phyloP scores from a whole-genome alignment of 2,797 vertebrate genomes.

The Lagocephalus sceleratus region DNA sequence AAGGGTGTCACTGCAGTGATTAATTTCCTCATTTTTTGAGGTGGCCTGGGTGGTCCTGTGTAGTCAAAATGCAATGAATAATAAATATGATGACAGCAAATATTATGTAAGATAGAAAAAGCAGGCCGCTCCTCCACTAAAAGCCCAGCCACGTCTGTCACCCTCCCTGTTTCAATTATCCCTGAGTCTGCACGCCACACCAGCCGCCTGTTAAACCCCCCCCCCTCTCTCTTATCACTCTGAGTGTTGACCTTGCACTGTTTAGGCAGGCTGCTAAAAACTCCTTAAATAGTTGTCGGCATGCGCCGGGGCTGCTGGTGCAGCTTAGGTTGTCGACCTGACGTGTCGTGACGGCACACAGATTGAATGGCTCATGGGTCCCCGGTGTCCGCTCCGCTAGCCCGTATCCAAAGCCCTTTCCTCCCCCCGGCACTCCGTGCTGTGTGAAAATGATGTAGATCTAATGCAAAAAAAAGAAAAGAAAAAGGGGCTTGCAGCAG shows the following conservation, averaged over 20 bases:
- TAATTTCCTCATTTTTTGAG: constrained; percentile 62
- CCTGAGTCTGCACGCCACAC: constrained; percentile 6
- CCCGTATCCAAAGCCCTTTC: constrained; percentile 16
- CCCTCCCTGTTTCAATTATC: constrained; percentile 17
- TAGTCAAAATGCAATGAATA: constrained; percentile 56
- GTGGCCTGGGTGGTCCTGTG: constrained; percentile 28
- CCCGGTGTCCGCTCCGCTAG: constrained; percentile 26
- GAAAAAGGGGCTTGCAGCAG: constrained; percentile 46
- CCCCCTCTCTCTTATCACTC: constrained; percentile 4
- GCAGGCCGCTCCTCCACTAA: not conserved
- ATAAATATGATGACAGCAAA: constrained; percentile 38
- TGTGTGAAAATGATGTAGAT: constrained; percentile 57
- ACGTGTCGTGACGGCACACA: constrained; percentile 51
- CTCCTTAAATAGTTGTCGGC: constrained; percentile 37
- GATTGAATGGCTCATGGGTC: constrained; percentile 50
- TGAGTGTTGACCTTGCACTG: constrained; percentile 53
- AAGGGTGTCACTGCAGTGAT: constrained; percentile 54
- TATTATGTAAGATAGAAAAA: constrained; percentile 16
- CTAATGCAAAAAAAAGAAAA: constrained; percentile 38
- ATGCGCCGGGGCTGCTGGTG: constrained; percentile 15
- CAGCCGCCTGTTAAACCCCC: constrained; percentile 42
- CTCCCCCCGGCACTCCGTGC: constrained; percentile 19
- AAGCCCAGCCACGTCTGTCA: not conserved
- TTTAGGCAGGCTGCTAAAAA: constrained; percentile 45
- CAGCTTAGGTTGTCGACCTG: constrained; percentile 26